Evolutionary conservation across 2,888 invertebrate genomes (phyloP).

Genomic region (Phytoseiulus persimilis): DNA sequence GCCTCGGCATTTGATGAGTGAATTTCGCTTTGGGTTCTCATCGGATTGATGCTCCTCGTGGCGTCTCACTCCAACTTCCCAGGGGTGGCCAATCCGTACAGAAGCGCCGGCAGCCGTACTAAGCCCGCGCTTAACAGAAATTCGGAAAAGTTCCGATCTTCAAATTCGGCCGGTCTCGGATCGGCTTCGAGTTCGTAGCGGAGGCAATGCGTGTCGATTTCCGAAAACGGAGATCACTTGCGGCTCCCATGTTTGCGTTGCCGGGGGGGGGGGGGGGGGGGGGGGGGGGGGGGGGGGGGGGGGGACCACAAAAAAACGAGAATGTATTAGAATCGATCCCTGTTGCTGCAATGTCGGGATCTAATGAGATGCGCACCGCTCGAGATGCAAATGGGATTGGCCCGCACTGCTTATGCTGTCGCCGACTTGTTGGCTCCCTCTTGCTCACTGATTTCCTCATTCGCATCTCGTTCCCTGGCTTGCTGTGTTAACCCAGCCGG

Average conservation of each 20-base stretch:
- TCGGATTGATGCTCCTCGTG: too few relatives aligned
- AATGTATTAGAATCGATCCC: not conserved
- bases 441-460: not conserved
- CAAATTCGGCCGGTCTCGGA: too few relatives aligned
- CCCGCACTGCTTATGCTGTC: not conserved
- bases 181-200: not conserved
- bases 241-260: not conserved
- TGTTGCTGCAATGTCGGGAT: not conserved
- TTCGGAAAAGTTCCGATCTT: too few relatives aligned
- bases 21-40: too few relatives aligned
- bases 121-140: too few relatives aligned
- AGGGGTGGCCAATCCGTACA: too few relatives aligned
- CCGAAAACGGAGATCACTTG: not conserved
- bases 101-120: too few relatives aligned
- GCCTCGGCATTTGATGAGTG: too few relatives aligned
- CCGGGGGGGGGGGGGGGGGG: not conserved
- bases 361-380: not conserved
- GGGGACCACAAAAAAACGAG: not conserved
- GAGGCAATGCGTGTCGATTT: not conserved
- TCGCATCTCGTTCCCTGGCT: not conserved
- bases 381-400: not conserved
- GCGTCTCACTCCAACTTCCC: too few relatives aligned
- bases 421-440: not conserved
- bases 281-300: not conserved
- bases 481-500: not conserved